Percentiles rank a stretch among this genome's conserved stretches.
Conservation (phyloP, 53 echinoderm and acorn worm genomes). For the Paelopatides confundens region DNA sequence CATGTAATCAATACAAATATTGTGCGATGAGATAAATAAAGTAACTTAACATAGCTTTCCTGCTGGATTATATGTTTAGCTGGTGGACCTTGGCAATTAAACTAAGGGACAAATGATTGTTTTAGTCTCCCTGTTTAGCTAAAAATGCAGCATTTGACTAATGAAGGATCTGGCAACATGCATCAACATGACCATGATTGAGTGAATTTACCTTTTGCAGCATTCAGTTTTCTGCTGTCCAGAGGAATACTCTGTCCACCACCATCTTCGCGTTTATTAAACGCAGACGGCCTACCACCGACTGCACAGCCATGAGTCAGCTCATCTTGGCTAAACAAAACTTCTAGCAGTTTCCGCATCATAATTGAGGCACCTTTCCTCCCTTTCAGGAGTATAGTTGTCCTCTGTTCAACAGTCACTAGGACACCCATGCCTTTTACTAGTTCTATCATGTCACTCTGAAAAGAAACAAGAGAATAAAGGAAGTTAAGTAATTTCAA, state of each 20-base stretch:
- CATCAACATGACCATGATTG: no score
- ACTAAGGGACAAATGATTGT: no score
- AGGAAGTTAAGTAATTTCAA: no score
- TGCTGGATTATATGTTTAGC: no score
- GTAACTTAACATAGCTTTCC: no score
- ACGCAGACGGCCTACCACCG: neutral
- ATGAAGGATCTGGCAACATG: no score
- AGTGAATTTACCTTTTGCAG: conserved; percentile 18
- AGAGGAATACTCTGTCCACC: neutral
- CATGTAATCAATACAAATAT: no score
- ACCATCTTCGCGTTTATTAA: neutral
- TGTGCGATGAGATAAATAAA: no score
- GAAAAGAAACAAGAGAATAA: neutral
- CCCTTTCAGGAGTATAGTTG: neutral
- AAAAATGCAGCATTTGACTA: no score
- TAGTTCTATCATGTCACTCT: neutral
- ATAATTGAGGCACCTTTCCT: neutral
- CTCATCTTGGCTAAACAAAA: neutral
- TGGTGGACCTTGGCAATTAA: no score
- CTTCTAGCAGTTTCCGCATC: neutral
- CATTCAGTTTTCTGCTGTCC: neutral
- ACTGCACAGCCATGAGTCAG: neutral
- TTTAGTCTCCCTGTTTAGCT: no score
- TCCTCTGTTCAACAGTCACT: neutral
- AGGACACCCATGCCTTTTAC: neutral